Base-by-base conservation (phyloP, 2,888 invertebrate species). In the Mimachlamys varia region DNA sequence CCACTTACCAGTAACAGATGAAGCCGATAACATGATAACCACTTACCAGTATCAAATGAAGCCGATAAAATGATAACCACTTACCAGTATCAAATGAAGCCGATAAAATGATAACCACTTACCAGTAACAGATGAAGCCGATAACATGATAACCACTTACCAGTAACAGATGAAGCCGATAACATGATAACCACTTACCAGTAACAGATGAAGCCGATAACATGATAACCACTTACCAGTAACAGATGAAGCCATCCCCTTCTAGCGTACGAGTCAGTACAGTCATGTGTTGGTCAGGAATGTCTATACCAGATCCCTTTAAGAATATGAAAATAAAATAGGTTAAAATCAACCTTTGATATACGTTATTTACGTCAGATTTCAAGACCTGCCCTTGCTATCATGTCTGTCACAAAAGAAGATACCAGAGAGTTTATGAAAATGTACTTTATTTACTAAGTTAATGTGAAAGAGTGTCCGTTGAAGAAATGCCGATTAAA, bases 111-210 rank as follows among this genome's bases (percentile, higher is more conserved):
- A 3, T 15, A 5, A 27, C 87, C 27, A n/a, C 91, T 88, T 91
- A 94, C 94, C 93, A 91, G 91, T 93, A 94, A 50, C 92, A 92
- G 5, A 93, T 91, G 33, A 92, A 91, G 0, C 94, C 94, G n/a
- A n/a, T n/a, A n/a, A n/a, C n/a, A n/a, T n/a, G 50, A 3, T 15
- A 5, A 27, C 87, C 27, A n/a, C 91, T 88, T 91, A 94, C 94
- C 93, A 91, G 91, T 93, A 94, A 50, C 92, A 92, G 5, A 93
- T 91, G 33, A 92, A 91, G 0, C 94, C 94, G n/a, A n/a, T n/a
- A n/a, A n/a, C n/a, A n/a, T n/a, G 50, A 3, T 15, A 5, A 27
- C 87, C 27, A n/a, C 91, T 88, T 91, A 94, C 94, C 93, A 91
- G 91, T 93, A 94, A 50, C 92, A 92, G 5, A 93, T 91, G 33